Evolutionary conservation across 2,113 vertebrate species (phyloP), one percentile per base, ranked within the genome.

Genomic region (Thamnaconus septentrionalis): DNA sequence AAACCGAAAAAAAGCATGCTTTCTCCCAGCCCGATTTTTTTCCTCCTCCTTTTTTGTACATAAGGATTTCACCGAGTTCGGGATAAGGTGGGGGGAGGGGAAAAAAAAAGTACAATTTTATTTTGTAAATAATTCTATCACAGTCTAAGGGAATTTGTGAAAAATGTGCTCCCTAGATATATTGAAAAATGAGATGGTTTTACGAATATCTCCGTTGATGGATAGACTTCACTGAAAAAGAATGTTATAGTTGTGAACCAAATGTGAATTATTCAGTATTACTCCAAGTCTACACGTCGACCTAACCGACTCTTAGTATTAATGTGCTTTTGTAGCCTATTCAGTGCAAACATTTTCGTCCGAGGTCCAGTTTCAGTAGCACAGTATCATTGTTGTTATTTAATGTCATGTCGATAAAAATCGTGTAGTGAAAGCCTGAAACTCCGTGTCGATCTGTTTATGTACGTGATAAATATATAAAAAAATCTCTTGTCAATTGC

Each of bases 181-280:
- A 94, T 94, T 95, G 93, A 86, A 87, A 80, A 82, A 87, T 87
- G 88, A 91, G 80, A 87, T 88, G 91, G 91, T 90, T 90, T 79
- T 88, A 92, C 91, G 91, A 93, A 89, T 93, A 95, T 94, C 93
- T 93, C 93, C 18, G 18, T 31, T 31, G 93, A 95, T 94, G 94
- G 93, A 94, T 94, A 96, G 95, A 94, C 93, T 94, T 95, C 94
- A 94, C 94, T 96, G 94, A 94, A 94, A 31, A 93, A 97, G 94
- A 96, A 96, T 98, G 96, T 97, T 94, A 93, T 97, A 98, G 97
- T 97, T 94, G 96, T 98, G 96, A 96, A 97, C 94, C 95, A 98
- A 98, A 99, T 98, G 97, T 99, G 97, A 98, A 98, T 95, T 96
- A 95, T 94, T 96, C 95, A 95, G 96, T 99, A 98, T 96, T 94